Percentiles rank a stretch among this genome's conserved stretches.
phyloP scores from a whole-genome alignment of 2,113 vertebrate species.

The Osmerus mordax region DNA sequence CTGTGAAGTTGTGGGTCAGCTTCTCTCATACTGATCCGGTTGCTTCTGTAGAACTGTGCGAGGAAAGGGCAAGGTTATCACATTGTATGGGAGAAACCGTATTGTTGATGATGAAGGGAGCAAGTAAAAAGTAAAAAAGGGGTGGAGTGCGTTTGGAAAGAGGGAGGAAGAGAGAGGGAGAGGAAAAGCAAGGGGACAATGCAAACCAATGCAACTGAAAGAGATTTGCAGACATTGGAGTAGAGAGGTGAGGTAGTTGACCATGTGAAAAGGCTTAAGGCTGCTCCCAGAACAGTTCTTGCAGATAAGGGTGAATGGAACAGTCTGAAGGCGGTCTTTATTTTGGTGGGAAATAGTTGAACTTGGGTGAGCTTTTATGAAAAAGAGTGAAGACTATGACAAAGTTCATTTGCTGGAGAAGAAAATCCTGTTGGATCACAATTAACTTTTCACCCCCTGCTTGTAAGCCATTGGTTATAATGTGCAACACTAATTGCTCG shows the following conservation, averaged over 20 bases:
- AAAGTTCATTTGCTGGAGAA: neutral
- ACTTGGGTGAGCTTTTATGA: neutral
- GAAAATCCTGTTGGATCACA: neutral
- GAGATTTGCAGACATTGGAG: neutral
- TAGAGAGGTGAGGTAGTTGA: neutral
- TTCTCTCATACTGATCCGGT: conserved; percentile 59
- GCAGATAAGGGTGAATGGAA: neutral
- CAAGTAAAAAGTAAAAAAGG: neutral
- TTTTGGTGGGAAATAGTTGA: neutral
- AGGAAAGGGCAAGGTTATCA: neutral
- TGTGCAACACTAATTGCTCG: no score
- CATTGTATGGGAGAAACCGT: conserved; percentile 16
- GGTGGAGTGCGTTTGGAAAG: neutral
- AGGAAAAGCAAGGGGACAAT: neutral
- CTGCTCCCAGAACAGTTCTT: neutral
- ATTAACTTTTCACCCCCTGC: no score
- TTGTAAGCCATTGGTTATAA: no score
- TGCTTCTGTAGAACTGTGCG: conserved; percentile 19
- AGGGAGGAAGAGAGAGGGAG: neutral
- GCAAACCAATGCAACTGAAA: neutral
- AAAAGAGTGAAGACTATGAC: neutral
- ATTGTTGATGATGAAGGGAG: neutral
- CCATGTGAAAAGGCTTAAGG: neutral
- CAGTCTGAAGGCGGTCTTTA: neutral
- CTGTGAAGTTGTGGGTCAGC: conserved; percentile 55